phyloP scores from a whole-genome alignment of 2,113 vertebrate genomes.

The Apaloderma vittatum region DNA sequence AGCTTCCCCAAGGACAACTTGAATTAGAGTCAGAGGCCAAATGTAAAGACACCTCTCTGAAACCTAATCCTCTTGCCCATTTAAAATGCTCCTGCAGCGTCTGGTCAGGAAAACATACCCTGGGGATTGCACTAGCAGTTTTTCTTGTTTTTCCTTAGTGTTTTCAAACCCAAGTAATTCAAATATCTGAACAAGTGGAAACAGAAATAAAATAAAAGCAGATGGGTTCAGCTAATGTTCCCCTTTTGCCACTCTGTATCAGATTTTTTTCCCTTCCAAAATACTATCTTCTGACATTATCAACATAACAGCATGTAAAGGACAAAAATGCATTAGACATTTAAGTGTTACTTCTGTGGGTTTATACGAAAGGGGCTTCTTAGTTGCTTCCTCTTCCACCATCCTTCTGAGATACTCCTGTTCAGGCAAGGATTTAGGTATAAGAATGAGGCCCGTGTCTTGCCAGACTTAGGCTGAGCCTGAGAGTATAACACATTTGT shows the following conservation, averaged over 20 bases:
- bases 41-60: constrained; percentile 31
- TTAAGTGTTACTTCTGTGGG: neutral
- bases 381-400: neutral
- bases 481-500: neutral
- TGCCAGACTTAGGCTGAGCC: neutral
- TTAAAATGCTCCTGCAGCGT: constrained; percentile 46
- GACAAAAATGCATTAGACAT: neutral
- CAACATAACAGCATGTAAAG: neutral
- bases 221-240: neutral
- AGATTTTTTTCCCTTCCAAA: neutral
- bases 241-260: neutral
- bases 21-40: constrained; percentile 56
- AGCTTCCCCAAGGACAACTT: constrained; percentile 41
- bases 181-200: constrained; percentile 4
- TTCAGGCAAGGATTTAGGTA: neutral
- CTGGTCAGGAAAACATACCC: neutral
- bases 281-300: neutral
- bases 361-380: neutral
- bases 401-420: neutral
- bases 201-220: neutral
- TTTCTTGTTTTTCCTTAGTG: neutral
- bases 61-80: constrained; percentile 51
- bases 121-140: neutral
- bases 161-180: constrained; percentile 26
- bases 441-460: neutral